These are phyloP conservation scores for Apis cerana DNA, from an alignment of 1,140 invertebrate genomes.

Conservation along the genomic window DNA sequence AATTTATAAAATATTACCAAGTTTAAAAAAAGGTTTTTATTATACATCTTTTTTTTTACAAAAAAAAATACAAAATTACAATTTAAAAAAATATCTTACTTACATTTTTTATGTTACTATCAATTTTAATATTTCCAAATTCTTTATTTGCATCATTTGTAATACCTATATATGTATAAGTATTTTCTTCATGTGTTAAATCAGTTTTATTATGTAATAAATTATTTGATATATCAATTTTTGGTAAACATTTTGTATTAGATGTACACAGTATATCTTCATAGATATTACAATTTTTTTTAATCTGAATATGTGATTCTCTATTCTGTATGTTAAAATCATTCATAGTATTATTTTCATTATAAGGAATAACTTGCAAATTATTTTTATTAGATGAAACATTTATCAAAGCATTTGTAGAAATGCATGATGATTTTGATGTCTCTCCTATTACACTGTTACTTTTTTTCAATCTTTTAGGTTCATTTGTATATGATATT, in stretches of 20 bases:
- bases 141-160: neutral
- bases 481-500: neutral
- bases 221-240: neutral
- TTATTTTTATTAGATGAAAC: neutral
- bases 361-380: neutral
- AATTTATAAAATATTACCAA: neutral
- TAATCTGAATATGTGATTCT: neutral
- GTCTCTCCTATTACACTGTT: neutral
- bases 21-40: neutral
- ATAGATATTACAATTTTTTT: neutral
- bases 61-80: neutral
- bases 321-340: neutral
- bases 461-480: constrained; percentile 7
- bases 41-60: neutral
- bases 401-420: neutral
- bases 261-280: neutral
- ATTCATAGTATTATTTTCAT: neutral
- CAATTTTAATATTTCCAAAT: neutral
- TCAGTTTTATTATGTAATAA: neutral
- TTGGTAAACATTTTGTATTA: neutral
- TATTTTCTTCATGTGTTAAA: neutral
- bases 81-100: constrained; percentile 11
- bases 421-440: too few species aligned
- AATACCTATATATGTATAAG: neutral
- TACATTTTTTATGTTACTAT: constrained; percentile 4